Evolutionary conservation across 1,140 invertebrate genomes (phyloP).

Genomic region (Saccostrea glomerata): DNA sequence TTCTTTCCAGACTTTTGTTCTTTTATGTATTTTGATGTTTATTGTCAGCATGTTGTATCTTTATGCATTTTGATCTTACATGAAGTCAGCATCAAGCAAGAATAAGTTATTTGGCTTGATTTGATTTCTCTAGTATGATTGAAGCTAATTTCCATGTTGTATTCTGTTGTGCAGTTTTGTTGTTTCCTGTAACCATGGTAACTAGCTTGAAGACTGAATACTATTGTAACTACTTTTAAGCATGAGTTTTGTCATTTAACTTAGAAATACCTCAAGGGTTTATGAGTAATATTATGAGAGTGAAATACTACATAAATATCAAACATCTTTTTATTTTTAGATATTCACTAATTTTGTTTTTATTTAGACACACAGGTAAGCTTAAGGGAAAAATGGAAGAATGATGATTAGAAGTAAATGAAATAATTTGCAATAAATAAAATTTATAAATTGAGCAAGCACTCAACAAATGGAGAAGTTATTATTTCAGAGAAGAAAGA

Average conservation of each 20-base stretch:
- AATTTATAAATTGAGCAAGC: too few species aligned
- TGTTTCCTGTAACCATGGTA: neutral
- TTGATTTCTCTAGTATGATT: neutral
- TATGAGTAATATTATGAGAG: too few species aligned
- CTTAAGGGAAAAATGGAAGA: neutral
- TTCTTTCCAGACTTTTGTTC: constrained; percentile 25
- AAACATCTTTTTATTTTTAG: neutral
- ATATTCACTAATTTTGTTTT: neutral
- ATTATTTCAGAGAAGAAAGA: too few species aligned
- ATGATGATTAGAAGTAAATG: too few species aligned
- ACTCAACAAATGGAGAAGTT: too few species aligned
- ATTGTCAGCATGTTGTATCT: constrained; percentile 27
- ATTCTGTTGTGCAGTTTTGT: constrained; percentile 10
- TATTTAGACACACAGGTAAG: neutral
- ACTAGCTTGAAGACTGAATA: constrained; percentile 12
- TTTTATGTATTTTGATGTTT: constrained; percentile 22
- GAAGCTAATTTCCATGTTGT: constrained; percentile 20
- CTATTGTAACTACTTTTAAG: neutral
- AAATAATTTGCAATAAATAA: too few species aligned
- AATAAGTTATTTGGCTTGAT: neutral
- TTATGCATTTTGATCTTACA: constrained; percentile 20
- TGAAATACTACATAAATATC: neutral
- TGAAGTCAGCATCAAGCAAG: neutral
- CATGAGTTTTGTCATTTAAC: neutral
- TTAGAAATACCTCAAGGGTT: neutral